phyloP scores from a whole-genome alignment of 1,140 invertebrate species.

The Cataglyphis hispanica region DNA sequence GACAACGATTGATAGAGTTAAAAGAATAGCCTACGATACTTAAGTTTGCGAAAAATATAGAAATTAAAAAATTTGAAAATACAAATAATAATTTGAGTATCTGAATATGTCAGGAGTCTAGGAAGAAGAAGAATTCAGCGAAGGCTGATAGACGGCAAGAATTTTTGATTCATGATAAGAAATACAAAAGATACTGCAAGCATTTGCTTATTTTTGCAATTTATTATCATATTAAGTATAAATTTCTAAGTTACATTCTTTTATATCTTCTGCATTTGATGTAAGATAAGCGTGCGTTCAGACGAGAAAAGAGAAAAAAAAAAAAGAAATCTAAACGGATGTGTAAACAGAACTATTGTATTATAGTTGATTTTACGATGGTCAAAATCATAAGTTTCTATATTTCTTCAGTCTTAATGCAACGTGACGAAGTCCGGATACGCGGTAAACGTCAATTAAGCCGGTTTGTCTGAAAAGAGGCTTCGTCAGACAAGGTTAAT shows the following conservation, averaged over 20 bases:
- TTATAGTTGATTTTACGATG: neutral
- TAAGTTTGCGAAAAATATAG: neutral
- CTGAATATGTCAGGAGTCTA: neutral
- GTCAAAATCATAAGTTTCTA: neutral
- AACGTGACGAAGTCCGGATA: neutral
- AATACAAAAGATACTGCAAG: neutral
- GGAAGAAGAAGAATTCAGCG: neutral
- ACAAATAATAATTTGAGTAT: neutral
- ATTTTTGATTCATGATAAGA: neutral
- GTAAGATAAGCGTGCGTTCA: neutral
- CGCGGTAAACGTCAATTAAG: constrained; percentile 24
- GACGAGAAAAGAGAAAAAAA: neutral
- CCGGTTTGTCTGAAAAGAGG: constrained; percentile 29
- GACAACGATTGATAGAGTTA: neutral
- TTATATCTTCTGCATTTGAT: neutral
- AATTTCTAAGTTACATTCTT: neutral
- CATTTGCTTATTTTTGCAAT: neutral
- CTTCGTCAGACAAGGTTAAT: constrained; percentile 34
- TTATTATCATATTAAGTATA: neutral
- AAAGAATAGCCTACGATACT: neutral
- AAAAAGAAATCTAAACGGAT: neutral
- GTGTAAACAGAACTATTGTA: neutral
- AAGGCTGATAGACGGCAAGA: neutral
- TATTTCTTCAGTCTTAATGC: neutral
- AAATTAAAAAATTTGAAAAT: neutral